Percentiles rank a stretch among this genome's conserved stretches.
Conservation (phyloP, 2,888 invertebrate genomes). For the Andrena praecox region DNA sequence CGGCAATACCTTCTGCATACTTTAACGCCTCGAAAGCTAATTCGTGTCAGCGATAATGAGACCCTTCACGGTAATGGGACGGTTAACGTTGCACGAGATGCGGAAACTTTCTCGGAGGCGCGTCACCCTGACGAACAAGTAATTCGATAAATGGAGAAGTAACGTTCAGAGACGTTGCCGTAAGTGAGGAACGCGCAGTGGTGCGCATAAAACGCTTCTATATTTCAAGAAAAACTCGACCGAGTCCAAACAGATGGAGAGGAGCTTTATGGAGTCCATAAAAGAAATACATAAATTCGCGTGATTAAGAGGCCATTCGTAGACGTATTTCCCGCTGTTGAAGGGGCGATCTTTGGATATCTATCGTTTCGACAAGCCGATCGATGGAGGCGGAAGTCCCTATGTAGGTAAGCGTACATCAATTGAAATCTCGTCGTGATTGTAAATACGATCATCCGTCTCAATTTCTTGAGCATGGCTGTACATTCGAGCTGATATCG, state of each 20-base stretch:
- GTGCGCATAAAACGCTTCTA: conserved; percentile 8
- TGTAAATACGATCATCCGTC: conserved; percentile 69
- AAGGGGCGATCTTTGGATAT: conserved; percentile 34
- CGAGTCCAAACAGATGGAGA: conserved; percentile 28
- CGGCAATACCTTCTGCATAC: conserved; percentile 50
- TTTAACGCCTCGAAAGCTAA: conserved; percentile 60
- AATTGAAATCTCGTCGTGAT: conserved; percentile 68
- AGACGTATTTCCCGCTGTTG: conserved; percentile 6
- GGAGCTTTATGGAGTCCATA: conserved; percentile 29
- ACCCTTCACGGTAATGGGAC: conserved; percentile 53
- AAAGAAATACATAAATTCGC: conserved; percentile 33
- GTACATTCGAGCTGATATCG: conserved; percentile 24
- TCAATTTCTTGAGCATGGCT: conserved; percentile 55
- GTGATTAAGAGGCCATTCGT: conserved; percentile 36
- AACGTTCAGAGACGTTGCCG: not conserved
- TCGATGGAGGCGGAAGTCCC: conserved; percentile 23
- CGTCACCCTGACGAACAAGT: not conserved
- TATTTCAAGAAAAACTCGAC: conserved; percentile 31
- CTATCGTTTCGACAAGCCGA: not conserved
- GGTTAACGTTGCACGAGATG: conserved; percentile 29
- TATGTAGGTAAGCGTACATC: conserved; percentile 48
- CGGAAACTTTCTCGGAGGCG: conserved; percentile 34
- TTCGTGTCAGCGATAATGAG: conserved; percentile 63
- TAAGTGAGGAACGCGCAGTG: not conserved
- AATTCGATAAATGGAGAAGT: conserved; percentile 35